Conservation (phyloP, 2,113 vertebrate genomes). For the Addax nasomaculatus region DNA sequence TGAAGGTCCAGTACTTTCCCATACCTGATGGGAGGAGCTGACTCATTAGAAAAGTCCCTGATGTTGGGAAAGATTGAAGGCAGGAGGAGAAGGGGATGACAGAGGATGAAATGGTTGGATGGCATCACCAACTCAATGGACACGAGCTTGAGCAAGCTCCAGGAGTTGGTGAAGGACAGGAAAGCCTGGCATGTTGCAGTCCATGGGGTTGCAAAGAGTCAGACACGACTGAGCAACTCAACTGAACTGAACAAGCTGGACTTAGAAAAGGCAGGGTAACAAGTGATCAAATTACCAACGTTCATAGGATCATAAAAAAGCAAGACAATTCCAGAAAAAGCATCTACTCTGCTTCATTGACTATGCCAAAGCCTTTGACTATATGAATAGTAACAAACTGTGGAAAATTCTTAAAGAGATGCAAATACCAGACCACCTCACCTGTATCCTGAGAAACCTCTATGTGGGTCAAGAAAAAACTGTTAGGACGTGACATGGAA, state of each 20-base stretch:
- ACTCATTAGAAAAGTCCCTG: not conserved
- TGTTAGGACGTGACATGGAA: not conserved
- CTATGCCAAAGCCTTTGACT: not conserved
- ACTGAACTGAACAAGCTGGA: not conserved
- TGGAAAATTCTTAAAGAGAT: not conserved
- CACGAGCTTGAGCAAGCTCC: not conserved
- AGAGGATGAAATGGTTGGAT: not conserved
- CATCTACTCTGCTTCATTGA: not conserved
- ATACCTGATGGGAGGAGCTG: not conserved
- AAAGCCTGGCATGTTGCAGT: not conserved
- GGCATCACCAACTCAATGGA: not conserved
- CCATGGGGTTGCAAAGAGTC: not conserved
- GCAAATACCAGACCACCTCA: not conserved
- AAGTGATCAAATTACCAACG: not conserved
- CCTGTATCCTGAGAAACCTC: not conserved
- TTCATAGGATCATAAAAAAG: not conserved
- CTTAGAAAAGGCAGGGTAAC: not conserved
- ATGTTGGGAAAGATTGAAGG: not conserved
- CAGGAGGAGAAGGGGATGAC: not conserved
- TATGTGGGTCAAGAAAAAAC: not conserved
- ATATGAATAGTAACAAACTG: not conserved
- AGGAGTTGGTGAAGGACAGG: not conserved
- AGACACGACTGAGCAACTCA: not conserved
- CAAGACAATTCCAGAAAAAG: not conserved
- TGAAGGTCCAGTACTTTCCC: not conserved